These are phyloP conservation scores for Trachymyrmex septentrionalis DNA, from an alignment of 1,140 invertebrate species.

Conservation along the genomic window DNA sequence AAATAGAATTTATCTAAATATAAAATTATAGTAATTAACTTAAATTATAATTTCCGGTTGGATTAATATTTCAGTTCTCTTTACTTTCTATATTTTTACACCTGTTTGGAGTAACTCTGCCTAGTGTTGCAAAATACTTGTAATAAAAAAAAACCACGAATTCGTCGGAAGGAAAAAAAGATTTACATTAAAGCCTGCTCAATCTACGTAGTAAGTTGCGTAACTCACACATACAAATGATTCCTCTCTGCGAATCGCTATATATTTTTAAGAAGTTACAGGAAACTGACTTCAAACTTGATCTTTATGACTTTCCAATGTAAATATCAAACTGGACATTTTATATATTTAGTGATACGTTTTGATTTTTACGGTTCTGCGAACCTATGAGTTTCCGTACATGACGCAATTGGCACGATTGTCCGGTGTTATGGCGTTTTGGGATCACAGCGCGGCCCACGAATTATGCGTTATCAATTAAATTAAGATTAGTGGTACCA, in stretches of 20 bases:
- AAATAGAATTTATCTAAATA: background rate
- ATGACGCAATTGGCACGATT: background rate
- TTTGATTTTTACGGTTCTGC: background rate
- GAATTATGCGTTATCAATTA: slow-evolving; percentile 37
- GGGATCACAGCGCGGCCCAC: background rate
- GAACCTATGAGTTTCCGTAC: background rate
- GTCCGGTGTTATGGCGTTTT: background rate
- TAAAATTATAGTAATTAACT: background rate
- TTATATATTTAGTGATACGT: background rate
- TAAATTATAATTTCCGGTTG: background rate
- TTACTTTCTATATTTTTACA: background rate
- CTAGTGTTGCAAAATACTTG: background rate
- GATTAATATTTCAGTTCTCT: background rate
- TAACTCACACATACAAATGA: background rate
- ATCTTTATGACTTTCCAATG: slow-evolving; percentile 28
- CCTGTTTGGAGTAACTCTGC: background rate
- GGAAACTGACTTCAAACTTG: background rate
- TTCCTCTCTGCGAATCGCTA: background rate
- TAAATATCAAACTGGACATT: slow-evolving; percentile 19
- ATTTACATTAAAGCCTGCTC: slow-evolving; percentile 12
- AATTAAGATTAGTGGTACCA: slow-evolving; percentile 58
- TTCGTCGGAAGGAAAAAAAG: background rate
- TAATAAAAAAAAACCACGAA: background rate
- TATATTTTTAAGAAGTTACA: slow-evolving; percentile 38
- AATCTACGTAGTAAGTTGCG: background rate